Evolutionary conservation across 2,888 invertebrate species (phyloP).

Genomic region (Graphium colonna): DNA sequence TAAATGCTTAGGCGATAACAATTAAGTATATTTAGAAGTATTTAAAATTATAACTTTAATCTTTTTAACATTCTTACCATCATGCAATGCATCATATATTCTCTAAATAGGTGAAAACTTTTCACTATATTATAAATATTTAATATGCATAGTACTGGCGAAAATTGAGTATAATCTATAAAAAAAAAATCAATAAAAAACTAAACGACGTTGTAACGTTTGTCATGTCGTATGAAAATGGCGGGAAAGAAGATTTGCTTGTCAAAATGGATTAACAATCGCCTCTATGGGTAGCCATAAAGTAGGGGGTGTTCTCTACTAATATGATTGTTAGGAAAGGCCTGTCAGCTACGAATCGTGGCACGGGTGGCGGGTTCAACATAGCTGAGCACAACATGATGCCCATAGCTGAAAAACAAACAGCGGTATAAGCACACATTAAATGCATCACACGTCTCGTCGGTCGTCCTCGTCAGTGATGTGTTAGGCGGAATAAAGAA

Average conservation of each 20-base stretch:
- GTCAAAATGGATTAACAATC: conserved; percentile 23
- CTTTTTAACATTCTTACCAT: not conserved
- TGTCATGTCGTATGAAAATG: conserved; percentile 16
- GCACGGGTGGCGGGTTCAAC: conserved; percentile 39
- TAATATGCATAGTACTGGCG: not conserved
- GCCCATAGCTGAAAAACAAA: conserved; percentile 52
- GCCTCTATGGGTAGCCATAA: conserved; percentile 45
- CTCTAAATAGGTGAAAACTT: no score
- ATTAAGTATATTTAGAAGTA: not conserved
- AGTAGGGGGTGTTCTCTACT: conserved; percentile 41
- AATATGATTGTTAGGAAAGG: conserved; percentile 53
- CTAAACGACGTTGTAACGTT: conserved; percentile 1
- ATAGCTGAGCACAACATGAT: conserved; percentile 43
- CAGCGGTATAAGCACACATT: conserved; percentile 13
- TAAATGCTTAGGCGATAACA: not conserved
- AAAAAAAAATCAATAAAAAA: not conserved
- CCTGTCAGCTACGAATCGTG: conserved; percentile 49
- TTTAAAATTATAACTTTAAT: not conserved
- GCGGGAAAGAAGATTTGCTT: not conserved
- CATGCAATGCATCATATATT: not conserved
- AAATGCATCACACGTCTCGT: no score
- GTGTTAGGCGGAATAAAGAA: no score
- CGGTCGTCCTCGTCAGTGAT: no score
- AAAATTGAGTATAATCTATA: not conserved
- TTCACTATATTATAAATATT: conserved; percentile 2